Percentiles rank a stretch among this genome's conserved stretches.
Conservation (phyloP, 2,797 vertebrate genomes). For the Mormyrops boulengeri region DNA sequence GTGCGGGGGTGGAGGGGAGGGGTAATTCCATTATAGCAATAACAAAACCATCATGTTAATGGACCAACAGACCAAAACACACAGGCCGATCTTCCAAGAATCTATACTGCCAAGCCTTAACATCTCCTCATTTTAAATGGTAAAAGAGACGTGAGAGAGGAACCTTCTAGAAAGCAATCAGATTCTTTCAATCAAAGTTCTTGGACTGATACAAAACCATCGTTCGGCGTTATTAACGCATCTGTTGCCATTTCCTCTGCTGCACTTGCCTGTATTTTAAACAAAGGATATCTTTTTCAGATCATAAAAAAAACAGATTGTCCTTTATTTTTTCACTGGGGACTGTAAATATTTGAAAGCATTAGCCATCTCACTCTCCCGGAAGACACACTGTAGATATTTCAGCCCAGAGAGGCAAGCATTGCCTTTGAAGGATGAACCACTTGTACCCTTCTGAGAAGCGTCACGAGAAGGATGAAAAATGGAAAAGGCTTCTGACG, state of each 20-base stretch:
- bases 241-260: neutral
- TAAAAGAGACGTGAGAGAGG: neutral
- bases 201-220: conserved; percentile 4
- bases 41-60: neutral
- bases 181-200: neutral
- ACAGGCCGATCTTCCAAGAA: neutral
- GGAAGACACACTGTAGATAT: neutral
- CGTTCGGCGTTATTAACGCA: neutral
- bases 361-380: neutral
- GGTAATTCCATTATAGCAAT: neutral
- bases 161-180: neutral
- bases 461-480: neutral
- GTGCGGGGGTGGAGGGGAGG: neutral
- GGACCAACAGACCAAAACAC: neutral
- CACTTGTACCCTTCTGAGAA: neutral
- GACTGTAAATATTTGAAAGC: conserved; percentile 14
- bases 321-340: neutral
- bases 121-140: neutral
- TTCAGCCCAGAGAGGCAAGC: neutral
- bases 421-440: neutral
- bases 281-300: neutral
- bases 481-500: neutral
- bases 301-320: neutral
- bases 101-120: neutral
- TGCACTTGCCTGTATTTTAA: neutral